Base-by-base conservation (phyloP, 2,888 invertebrate species). In the Frankliniella intonsa region DNA sequence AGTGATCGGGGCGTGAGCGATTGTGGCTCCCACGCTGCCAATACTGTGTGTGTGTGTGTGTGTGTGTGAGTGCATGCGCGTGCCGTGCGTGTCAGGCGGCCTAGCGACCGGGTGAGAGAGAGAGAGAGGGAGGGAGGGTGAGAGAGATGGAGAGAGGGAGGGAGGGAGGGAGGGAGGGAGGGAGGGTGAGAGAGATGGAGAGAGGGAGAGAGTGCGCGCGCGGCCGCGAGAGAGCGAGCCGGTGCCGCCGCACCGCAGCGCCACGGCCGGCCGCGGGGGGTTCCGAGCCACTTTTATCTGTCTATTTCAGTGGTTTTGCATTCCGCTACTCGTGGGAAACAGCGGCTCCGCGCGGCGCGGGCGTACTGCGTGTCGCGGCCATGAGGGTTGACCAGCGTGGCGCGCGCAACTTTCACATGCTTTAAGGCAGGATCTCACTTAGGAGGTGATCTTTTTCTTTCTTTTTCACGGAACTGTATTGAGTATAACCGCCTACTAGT, bases 221-320 rank as follows among this genome's bases (percentile, higher is more conserved):
- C 1, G 11, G 17, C 62, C 0, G 62, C 62, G 62, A 38, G 38
- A 38, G 38, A 38, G 38, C 38, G 38, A 38, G 3, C 38, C 38
- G 38, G 38, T 38, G 38, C 38, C 38, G 5, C 38, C 38, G 38
- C 38, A 38, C 38, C 38, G 38, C 38, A 38, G n/a, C n/a, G n/a
- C n/a, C n/a, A n/a, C n/a, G n/a, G n/a, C 38, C 38, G 38, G 38
- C 38, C 38, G 38, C 38, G 12, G 11, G n/a, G 69, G 69, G 25
- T 76, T 22, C 69, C 69, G 69, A 76, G 69, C 69, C 69, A 76
- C 69, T 76, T 76, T 76, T 76, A 76, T 76, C 69, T 76, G 69
- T 76, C 69, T 76, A 76, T 76, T 76, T 76, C 69, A 76, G 69
- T 76, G 69, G 69, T 76, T 76, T 76, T 76, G 69, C 69, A 76